Evolutionary conservation across 2,113 vertebrate species (phyloP).

Genomic region (Lagopus muta): DNA sequence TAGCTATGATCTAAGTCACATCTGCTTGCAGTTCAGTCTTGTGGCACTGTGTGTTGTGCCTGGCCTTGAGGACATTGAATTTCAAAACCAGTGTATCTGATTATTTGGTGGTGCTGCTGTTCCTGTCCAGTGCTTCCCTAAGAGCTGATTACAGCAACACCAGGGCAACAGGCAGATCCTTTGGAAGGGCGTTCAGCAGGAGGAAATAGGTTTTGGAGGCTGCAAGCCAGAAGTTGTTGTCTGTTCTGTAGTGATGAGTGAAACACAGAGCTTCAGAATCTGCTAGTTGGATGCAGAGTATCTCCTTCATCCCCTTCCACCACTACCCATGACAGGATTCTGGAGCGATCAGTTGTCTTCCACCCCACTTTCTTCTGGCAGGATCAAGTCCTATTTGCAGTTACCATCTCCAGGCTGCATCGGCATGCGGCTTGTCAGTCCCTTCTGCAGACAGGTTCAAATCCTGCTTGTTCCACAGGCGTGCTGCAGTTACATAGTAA

Average conservation of each 20-base stretch:
- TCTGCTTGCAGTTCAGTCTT: background rate
- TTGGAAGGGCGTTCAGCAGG: background rate
- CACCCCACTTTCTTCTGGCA: background rate
- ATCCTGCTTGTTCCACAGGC: background rate
- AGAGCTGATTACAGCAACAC: background rate
- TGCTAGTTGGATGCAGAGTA: background rate
- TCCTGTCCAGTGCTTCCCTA: background rate
- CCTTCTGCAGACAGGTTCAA: background rate
- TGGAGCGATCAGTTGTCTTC: background rate
- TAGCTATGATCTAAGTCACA: fast-evolving
- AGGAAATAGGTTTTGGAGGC: background rate
- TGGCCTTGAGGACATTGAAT: background rate
- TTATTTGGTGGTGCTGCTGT: background rate
- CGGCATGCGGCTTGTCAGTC: background rate
- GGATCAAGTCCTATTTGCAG: background rate
- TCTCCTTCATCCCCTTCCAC: background rate
- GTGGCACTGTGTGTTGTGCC: background rate
- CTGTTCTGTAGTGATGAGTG: background rate
- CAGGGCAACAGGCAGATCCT: background rate
- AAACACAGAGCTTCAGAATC: background rate
- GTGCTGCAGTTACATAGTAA: background rate
- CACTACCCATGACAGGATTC: background rate
- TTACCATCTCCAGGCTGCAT: background rate
- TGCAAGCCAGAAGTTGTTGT: background rate
- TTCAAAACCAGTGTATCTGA: background rate